Base-by-base conservation (phyloP, 2,888 invertebrate species). In the Copidosoma aretas region DNA sequence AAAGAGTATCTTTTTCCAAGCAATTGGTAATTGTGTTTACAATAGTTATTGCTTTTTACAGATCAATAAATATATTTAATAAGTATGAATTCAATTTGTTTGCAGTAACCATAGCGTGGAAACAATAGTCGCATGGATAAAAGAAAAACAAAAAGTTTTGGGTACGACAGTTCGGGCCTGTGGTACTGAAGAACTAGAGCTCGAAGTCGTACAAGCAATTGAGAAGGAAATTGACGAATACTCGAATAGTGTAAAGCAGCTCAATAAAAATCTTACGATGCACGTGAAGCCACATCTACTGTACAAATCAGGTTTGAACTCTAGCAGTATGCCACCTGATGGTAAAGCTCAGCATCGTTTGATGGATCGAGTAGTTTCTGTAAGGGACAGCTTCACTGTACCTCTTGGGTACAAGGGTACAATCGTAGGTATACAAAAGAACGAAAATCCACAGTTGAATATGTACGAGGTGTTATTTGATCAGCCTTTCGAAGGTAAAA, bases 391-490 rank as follows among this genome's bases (percentile, higher is more conserved):
- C 62, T 91, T 89, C 78, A 88, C 91, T 1, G 93, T 94, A 19
- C 96, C 96, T 0, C 83, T 93, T 8, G 97, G 96, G 1, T 86
- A 89, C 14, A 88, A 89, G 72, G 98, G 98, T 39, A 97, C 95
- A 0, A 86, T 98, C 0, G 90, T 94, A n/a, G 94, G 89, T 0
- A 86, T 91, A 12, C 85, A 87, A 65, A 84, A 81, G 64, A 74
- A 76, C 1, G 91, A 86, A 78, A 88, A 85, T 60, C 85, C 87
- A 62, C 83, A 86, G 0, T 89, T 90, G 52, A 86, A 85, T 0
- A 85, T 91, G 64, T 93, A 91, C 79, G 94, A 94, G 74, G 88
- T 97, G 24, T 84, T 96, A 67, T 95, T 95, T 79, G 96, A 97
- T 78, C 85, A 89, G 71, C 83, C 88, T 25, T 93, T 96, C 82